Base-by-base conservation (phyloP, 2,113 vertebrate species). In the Puma concolor region DNA sequence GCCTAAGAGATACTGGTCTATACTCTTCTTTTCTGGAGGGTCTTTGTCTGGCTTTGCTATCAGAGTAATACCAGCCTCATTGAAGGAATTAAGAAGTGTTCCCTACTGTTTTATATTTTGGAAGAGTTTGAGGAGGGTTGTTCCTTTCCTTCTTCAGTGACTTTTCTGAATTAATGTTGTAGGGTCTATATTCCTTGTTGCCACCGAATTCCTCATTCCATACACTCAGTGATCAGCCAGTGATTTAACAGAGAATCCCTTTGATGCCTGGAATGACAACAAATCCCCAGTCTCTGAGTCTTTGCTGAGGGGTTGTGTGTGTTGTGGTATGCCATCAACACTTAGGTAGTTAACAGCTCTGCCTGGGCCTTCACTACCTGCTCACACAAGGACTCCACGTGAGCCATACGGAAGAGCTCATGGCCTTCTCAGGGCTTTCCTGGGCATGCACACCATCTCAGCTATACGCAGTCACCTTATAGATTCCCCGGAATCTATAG, bases 101-200 rank as follows among this genome's bases (percentile, higher is more conserved):
- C 31, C 25, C 19, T 23, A 13, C 33, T 88, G 16, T 66, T 63
- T 15, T 69, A 5, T 77, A 60, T 66, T 76, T 57, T 93, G 64
- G 52, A 88, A 87, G n/a, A 72, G 7, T 81, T 88, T 81, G 41
- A 92, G 23, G 82, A 74, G 57, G 23, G 48, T 82, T 67, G 12
- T 27, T 79, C 23, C 63, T 88, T 88, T 6, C 72, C 72, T 88
- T 80, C 13, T 93, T 87, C n/a, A 41, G 15, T 83, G 33, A 41
- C 67, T 67, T 82, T 95, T 88, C 76, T 92, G 25, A 89, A 60
- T 60, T 50, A 82, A 76, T 92, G 90, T 85, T 79, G 33, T 94
- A 88, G 82, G 77, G 31, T 82, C 5, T 81, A 31, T 74, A 54
- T 81, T 92, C 36, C 87, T 82, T 79, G 71, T 85, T 41, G n/a